Base-by-base conservation (phyloP, 2,113 vertebrate species). In the Seriola dumerili region DNA sequence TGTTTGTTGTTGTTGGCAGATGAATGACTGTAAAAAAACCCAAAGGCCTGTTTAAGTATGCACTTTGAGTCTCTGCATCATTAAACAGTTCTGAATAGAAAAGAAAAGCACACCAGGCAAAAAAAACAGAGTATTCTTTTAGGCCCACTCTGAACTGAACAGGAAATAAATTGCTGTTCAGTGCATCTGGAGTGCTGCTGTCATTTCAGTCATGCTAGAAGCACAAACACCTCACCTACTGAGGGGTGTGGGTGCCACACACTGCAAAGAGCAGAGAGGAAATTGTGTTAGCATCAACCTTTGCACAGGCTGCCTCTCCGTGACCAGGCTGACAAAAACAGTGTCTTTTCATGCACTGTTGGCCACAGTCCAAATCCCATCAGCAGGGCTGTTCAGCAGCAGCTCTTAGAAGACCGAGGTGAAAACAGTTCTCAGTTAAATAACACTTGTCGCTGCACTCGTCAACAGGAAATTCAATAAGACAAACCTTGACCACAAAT, bases 241-340 rank as follows among this genome's bases (percentile, higher is more conserved):
- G 86, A 91, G 87, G 87, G 76, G 38, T 89, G 72, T 74, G 87
- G 78, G 40, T 78, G 72, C 80, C 82, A 70, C 81, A 94, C 83
- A 84, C 92, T 91, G 90, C 80, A 89, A 85, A 91, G 78, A 91
- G 88, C 85, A 90, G 65, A 94, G 65, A 92, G 90, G 86, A 94
- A 89, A 93, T 14, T 32, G 57, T n/a, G 76, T 94, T 93, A 94
- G 75, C 76, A 3, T 65, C 34, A 68, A 67, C 10, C 0, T 25
- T n/a, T 44, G 8, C 73, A 16, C 58, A 29, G 52, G 61, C 66
- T 64, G 76, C 38, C 74, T 72, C 76, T 87, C 66, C 19, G 86
- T 87, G 89, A 92, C 62, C 67, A 11, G 89, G 78, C 63, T 87
- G 83, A 88, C 81, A 79, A 88, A 85, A 79, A 83, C 59, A 79